Evolutionary conservation across 1,140 invertebrate species (phyloP).

Genomic region (Mercenaria mercenaria): DNA sequence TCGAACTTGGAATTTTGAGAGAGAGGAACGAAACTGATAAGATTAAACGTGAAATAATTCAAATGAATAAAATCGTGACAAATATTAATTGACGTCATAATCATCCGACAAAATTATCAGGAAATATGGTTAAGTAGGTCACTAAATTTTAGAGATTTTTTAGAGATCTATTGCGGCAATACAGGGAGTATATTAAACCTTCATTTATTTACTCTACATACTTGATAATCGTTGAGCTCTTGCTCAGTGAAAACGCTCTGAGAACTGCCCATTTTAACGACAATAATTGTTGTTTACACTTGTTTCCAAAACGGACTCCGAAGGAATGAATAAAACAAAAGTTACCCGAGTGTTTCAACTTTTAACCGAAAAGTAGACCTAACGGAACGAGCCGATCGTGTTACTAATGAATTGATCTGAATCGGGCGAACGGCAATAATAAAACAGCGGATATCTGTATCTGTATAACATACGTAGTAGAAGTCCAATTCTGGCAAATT

Average conservation of each 20-base stretch:
- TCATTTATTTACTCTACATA: conserved; percentile 76
- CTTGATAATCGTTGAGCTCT: conserved; percentile 96
- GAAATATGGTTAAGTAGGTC: neutral
- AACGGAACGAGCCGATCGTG: too few relatives aligned
- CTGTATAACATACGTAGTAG: too few relatives aligned
- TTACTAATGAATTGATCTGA: too few relatives aligned
- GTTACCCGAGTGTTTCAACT: neutral
- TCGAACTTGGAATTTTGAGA: too few relatives aligned
- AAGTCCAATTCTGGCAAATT: too few relatives aligned
- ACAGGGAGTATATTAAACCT: too few relatives aligned
- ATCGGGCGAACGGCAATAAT: too few relatives aligned
- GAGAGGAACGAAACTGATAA: too few relatives aligned
- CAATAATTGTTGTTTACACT: conserved; percentile 18
- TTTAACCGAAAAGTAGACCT: too few relatives aligned
- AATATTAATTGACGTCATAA: conserved; percentile 14
- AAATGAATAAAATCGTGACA: conserved; percentile 17
- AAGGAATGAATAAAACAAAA: neutral
- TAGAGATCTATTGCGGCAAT: too few relatives aligned
- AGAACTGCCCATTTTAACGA: conserved; percentile 76
- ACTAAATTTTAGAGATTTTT: neutral
- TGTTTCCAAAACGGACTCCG: conserved; percentile 14
- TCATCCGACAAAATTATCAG: neutral
- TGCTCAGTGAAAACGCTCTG: conserved; percentile 91
- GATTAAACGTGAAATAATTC: too few relatives aligned
- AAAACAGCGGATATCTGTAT: too few relatives aligned